Percentiles rank a stretch among this genome's conserved stretches.
These are phyloP conservation scores for Platycercus adscitus DNA, from an alignment of 2,113 vertebrate species.

Conservation along the genomic window DNA sequence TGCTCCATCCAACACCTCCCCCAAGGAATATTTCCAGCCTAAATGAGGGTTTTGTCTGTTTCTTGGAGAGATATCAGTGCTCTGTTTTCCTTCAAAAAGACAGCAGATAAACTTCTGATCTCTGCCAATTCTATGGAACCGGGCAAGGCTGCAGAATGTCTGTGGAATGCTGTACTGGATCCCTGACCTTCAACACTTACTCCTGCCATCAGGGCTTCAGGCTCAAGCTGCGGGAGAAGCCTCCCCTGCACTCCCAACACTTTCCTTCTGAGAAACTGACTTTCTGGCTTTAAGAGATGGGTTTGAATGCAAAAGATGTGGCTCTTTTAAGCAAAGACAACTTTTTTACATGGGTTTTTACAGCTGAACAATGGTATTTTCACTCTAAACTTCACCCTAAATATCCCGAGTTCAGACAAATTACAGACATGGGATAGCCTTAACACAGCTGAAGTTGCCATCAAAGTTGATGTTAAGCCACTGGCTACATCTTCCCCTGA, in stretches of 20 bases:
- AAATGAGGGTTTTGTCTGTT: not conserved
- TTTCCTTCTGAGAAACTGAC: not conserved
- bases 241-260: not conserved
- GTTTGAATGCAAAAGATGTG: not conserved
- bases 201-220: not conserved
- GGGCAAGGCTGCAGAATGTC: not conserved
- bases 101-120: slow-evolving; percentile 25
- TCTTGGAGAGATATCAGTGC: not conserved
- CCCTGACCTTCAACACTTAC: not conserved
- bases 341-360: not conserved
- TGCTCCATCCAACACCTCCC: not conserved
- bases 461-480: not conserved
- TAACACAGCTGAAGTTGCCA: not conserved
- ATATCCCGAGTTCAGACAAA: not conserved
- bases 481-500: not conserved
- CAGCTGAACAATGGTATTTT: not conserved
- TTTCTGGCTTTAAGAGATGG: not conserved
- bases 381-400: not conserved
- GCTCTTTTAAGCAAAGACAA: not conserved
- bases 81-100: slow-evolving; percentile 45
- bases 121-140: not conserved
- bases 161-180: not conserved
- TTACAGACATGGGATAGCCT: not conserved
- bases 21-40: not conserved
- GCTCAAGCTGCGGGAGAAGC: not conserved